Conservation (phyloP, 2,888 invertebrate genomes). For the Dascillus cervinus region DNA sequence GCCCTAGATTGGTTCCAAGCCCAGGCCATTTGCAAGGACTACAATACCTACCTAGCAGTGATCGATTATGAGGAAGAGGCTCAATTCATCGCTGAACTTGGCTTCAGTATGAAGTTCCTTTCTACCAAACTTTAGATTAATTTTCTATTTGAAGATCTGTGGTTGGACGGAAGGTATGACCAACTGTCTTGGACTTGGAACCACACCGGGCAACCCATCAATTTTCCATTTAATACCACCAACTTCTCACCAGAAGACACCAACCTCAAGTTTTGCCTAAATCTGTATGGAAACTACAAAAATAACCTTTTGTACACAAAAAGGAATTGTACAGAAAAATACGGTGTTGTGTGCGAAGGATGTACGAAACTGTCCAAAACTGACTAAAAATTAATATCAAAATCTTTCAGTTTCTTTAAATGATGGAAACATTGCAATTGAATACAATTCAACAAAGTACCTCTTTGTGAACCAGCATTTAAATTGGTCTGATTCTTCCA, state of each 20-base stretch:
- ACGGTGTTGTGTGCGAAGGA: conserved; percentile 2
- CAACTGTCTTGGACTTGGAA: not conserved
- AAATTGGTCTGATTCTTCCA: conserved; percentile 1
- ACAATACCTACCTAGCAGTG: conserved; percentile 1
- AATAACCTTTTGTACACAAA: not conserved
- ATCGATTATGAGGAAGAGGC: not conserved
- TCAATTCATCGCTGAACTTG: not conserved
- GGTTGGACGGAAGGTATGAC: not conserved
- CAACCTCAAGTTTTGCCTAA: no score
- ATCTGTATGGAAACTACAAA: not conserved
- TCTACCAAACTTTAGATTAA: not conserved
- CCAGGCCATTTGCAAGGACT: not conserved
- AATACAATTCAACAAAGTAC: conserved; percentile 1
- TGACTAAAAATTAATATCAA: no score
- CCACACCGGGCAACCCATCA: not conserved
- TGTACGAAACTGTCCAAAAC: conserved; percentile 1
- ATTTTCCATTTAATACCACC: no score
- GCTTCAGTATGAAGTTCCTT: not conserved
- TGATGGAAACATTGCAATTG: not conserved
- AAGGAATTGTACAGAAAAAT: conserved; percentile 1
- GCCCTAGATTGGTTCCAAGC: not conserved
- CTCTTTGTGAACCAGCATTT: not conserved
- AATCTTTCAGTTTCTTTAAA: not conserved
- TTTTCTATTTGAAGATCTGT: conserved; percentile 1
- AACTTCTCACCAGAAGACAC: no score